Conservation (phyloP, 2,888 invertebrate genomes). For the Selenia dentaria region DNA sequence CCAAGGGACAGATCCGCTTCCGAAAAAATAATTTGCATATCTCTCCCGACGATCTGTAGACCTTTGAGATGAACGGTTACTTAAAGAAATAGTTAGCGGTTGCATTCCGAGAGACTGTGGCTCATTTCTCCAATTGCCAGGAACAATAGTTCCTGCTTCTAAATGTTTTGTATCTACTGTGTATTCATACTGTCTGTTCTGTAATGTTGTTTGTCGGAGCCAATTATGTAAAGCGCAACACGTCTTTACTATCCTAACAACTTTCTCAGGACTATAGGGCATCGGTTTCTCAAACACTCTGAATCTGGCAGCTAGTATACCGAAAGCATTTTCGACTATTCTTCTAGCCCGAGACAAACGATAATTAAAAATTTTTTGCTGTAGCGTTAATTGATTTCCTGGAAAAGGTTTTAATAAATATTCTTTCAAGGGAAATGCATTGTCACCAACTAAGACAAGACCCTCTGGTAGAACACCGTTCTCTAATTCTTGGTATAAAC, state of each 20-base stretch:
- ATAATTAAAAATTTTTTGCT: too few species aligned
- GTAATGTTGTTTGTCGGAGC: slow-evolving; percentile 23
- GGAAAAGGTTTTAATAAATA: slow-evolving; percentile 31
- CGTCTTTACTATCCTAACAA: slow-evolving; percentile 27
- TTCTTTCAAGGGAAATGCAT: slow-evolving; percentile 29
- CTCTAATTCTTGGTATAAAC: slow-evolving; percentile 25
- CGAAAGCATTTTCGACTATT: slow-evolving; percentile 25
- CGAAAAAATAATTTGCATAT: neutral
- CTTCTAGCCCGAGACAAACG: too few species aligned
- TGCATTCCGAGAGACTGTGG: slow-evolving; percentile 18
- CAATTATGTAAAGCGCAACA: too few species aligned
- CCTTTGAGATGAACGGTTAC: slow-evolving; percentile 22
- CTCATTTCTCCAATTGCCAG: slow-evolving; percentile 26
- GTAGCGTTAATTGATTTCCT: neutral
- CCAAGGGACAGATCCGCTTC: too few species aligned
- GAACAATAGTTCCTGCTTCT: slow-evolving; percentile 24
- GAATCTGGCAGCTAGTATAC: slow-evolving; percentile 31
- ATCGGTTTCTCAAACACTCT: slow-evolving; percentile 17
- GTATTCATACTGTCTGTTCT: slow-evolving; percentile 18
- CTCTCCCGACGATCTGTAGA: slow-evolving; percentile 22
- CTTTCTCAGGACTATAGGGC: slow-evolving; percentile 23
- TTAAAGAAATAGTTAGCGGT: slow-evolving; percentile 17
- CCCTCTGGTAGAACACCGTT: slow-evolving; percentile 26
- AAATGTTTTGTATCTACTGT: slow-evolving; percentile 2
- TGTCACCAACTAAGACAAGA: slow-evolving; percentile 22